Conservation (phyloP, 2,113 vertebrate species). For the Trochalopteron elliotii region DNA sequence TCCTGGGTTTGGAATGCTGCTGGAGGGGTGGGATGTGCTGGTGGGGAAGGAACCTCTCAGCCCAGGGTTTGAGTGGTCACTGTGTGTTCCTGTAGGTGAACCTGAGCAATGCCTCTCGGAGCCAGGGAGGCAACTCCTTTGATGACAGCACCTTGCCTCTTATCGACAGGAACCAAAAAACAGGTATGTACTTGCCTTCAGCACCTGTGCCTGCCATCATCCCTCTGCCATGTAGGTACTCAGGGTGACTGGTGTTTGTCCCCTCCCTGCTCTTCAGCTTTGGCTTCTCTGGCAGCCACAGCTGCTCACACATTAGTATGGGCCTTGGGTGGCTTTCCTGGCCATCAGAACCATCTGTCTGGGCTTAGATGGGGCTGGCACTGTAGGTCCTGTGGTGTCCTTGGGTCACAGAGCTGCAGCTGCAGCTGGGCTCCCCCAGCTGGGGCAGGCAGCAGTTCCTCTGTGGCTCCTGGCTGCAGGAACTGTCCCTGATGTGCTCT, state of each 20-base stretch:
- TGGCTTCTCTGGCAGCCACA: neutral
- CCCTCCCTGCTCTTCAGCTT: neutral
- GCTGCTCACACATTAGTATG: neutral
- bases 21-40: neutral
- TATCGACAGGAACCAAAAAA: slow-evolving; percentile 85
- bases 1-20: neutral
- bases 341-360: neutral
- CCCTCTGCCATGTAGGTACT: neutral
- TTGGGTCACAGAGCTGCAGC: neutral
- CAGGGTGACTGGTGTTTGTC: neutral
- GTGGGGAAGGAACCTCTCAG: neutral
- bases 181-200: slow-evolving; percentile 47
- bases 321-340: neutral
- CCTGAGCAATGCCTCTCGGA: slow-evolving; percentile 75
- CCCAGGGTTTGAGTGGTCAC: neutral
- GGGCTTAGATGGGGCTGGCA: neutral
- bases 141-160: slow-evolving; percentile 95
- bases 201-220: neutral
- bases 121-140: slow-evolving; percentile 81
- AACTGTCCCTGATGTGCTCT: slow-evolving; percentile 42
- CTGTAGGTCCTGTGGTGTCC: accelerated
- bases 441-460: neutral
- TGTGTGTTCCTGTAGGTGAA: slow-evolving; percentile 73
- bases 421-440: neutral
- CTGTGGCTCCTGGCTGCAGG: neutral